phyloP scores from a whole-genome alignment of 2,888 invertebrate species.

The Drosophila recens region DNA sequence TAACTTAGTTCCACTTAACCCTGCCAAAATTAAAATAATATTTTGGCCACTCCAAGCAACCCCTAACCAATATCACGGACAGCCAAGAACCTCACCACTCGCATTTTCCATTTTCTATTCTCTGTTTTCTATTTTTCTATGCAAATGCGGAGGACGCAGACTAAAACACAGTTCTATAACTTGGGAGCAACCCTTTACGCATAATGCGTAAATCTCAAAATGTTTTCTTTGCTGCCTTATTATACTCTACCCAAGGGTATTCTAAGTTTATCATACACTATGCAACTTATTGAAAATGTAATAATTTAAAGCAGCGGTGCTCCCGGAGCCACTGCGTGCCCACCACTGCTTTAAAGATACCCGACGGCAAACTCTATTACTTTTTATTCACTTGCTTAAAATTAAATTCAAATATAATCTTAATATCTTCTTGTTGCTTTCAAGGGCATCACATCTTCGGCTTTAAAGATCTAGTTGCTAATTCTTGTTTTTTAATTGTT shows the following conservation, averaged over 20 bases:
- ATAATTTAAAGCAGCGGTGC: too few species aligned
- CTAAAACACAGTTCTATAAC: slow-evolving; percentile 23
- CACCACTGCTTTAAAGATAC: too few species aligned
- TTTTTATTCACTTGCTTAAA: too few species aligned
- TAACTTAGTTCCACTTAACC: slow-evolving; percentile 57
- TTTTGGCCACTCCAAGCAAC: slow-evolving; percentile 64
- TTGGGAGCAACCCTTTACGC: slow-evolving; percentile 72
- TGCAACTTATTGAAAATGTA: not conserved
- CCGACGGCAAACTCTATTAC: too few species aligned
- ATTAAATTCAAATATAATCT: too few species aligned
- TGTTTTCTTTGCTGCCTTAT: slow-evolving; percentile 76
- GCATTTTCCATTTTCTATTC: slow-evolving; percentile 51
- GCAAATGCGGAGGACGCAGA: slow-evolving; percentile 70
- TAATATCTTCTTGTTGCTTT: not conserved
- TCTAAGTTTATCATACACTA: too few species aligned
- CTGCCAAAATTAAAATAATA: slow-evolving; percentile 82
- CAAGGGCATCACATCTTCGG: not conserved
- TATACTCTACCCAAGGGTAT: slow-evolving; percentile 2
- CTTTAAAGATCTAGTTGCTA: not conserved
- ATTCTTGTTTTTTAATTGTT: slow-evolving; percentile 76
- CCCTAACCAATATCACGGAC: slow-evolving; percentile 28
- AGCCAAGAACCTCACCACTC: not conserved
- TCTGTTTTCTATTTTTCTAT: slow-evolving; percentile 70
- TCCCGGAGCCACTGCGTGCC: too few species aligned
- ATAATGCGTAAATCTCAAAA: slow-evolving; percentile 76